Percentiles rank a stretch among this genome's conserved stretches.
Evolutionary conservation across 2,888 invertebrate genomes (phyloP).

Genomic region (Rotaria socialis): DNA sequence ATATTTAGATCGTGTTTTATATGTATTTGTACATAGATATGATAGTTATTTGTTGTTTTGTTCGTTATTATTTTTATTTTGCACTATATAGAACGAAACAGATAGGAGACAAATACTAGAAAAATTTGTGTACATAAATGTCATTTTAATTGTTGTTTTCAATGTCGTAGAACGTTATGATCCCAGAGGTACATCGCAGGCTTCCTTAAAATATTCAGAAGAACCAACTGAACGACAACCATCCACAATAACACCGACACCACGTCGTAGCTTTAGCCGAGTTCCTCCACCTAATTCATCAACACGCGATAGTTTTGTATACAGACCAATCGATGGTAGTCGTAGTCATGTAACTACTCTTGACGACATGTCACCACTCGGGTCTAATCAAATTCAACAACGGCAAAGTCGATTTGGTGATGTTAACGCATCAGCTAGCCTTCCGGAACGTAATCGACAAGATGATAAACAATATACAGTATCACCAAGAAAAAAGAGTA

Average conservation of each 20-base stretch:
- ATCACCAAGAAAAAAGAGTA: neutral
- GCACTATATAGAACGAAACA: neutral
- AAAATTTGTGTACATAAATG: neutral
- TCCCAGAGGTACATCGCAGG: neutral
- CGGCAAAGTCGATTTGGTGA: neutral
- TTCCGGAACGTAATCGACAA: neutral
- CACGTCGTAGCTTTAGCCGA: neutral
- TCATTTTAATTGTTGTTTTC: neutral
- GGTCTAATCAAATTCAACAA: neutral
- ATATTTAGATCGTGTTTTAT: too few relatives aligned
- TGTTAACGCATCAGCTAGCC: neutral
- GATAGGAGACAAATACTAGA: neutral
- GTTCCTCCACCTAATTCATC: neutral
- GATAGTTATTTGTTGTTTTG: neutral
- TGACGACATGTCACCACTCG: neutral
- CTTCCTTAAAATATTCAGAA: neutral
- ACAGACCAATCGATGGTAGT: neutral
- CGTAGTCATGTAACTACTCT: neutral
- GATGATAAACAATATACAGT: neutral
- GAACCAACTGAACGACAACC: neutral
- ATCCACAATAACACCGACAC: neutral
- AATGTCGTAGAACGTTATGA: neutral
- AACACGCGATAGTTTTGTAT: too few relatives aligned
- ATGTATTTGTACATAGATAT: neutral
- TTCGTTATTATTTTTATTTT: neutral